Percentiles rank a stretch among this genome's conserved stretches.
Conservation (phyloP, 2,888 invertebrate genomes). For the Trachelus iudaicus region DNA sequence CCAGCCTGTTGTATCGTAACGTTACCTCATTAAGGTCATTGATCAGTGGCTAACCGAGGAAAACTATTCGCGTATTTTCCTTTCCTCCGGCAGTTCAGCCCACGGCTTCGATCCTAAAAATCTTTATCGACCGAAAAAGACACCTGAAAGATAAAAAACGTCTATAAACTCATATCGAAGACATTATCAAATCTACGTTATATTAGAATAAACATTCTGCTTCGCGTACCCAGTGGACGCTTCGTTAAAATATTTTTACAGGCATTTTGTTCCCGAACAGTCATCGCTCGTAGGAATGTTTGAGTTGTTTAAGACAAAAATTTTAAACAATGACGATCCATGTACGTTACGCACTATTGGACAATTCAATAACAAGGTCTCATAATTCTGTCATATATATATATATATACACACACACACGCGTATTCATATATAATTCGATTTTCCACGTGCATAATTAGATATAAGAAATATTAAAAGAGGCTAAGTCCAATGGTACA, state of each 20-base stretch:
- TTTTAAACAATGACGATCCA: neutral
- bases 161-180: neutral
- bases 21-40: constrained; percentile 39
- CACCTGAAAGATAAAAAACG: neutral
- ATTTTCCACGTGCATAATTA: neutral
- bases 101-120: neutral
- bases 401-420: too few species aligned
- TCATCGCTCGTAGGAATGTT: neutral
- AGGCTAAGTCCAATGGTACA: neutral
- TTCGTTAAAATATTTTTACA: neutral
- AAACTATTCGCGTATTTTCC: neutral
- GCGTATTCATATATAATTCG: neutral
- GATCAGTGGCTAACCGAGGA: constrained; percentile 20
- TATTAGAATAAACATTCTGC: neutral
- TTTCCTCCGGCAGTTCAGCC: neutral
- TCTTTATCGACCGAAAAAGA: neutral
- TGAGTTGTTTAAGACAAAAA: neutral
- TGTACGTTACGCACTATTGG: neutral
- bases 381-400: neutral
- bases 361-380: neutral
- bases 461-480: neutral
- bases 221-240: neutral
- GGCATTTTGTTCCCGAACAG: neutral
- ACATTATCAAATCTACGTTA: neutral
- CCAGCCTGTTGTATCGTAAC: constrained; percentile 16